These are phyloP conservation scores for Trinectes maculatus DNA, from an alignment of 2,113 vertebrate species.

Conservation along the genomic window DNA sequence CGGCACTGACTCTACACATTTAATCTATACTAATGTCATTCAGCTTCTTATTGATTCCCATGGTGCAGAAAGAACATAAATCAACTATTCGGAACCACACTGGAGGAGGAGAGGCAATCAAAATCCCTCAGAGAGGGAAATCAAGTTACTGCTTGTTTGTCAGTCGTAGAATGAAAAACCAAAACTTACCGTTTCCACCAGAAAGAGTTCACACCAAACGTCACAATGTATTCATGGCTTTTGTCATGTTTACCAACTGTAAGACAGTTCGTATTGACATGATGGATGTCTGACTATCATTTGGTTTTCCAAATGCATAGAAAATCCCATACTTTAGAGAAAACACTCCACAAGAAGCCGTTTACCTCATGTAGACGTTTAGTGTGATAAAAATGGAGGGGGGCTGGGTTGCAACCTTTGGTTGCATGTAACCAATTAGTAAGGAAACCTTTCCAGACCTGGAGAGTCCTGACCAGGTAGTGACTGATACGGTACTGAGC, in stretches of 20 bases:
- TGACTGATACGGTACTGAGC: constrained; percentile 35
- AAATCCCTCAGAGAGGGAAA: too few relatives aligned
- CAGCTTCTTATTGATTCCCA: constrained; percentile 5
- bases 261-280: neutral
- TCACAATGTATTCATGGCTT: too few relatives aligned
- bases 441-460: constrained; percentile 36
- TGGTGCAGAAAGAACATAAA: neutral
- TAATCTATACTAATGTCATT: constrained; percentile 35
- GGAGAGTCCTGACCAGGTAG: constrained; percentile 26
- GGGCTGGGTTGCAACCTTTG: constrained; percentile 44
- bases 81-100: too few relatives aligned
- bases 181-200: too few relatives aligned
- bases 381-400: constrained; percentile 58
- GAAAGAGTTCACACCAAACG: too few relatives aligned
- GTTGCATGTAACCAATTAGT: constrained; percentile 62
- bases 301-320: neutral
- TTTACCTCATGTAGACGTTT: constrained; percentile 44
- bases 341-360: constrained; percentile 14
- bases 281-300: constrained; percentile 4
- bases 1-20: constrained; percentile 7
- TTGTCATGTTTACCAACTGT: constrained; percentile 28
- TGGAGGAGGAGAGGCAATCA: too few relatives aligned
- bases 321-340: neutral
- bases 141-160: too few relatives aligned
- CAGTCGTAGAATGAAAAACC: too few relatives aligned